Evolutionary conservation across 2,888 invertebrate genomes (phyloP), one percentile per base, ranked within the genome.

Genomic region (Hoplodrina ambigua): DNA sequence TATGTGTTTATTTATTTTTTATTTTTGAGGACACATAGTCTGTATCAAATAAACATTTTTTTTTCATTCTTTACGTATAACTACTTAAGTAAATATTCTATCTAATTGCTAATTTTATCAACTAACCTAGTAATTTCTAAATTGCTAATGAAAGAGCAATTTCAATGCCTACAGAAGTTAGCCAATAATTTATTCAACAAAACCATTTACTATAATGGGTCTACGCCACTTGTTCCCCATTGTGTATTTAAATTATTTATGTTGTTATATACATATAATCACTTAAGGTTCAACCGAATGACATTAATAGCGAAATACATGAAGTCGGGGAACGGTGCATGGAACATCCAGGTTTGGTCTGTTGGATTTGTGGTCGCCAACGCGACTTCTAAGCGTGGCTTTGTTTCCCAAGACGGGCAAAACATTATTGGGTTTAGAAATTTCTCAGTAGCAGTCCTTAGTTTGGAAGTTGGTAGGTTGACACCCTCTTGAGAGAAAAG

Each of bases 121-220:
- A 15, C 11, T 8, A 19, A 20, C 13, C 5, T 20, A 33, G 25
- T 37, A 11, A 52, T 55, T 33, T 1, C 30, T 44, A 64, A 11
- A 64, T 20, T 4, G 15, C 46, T 61, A 68, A 79, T 79, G 53
- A 73, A 67, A 61, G 37, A 50, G 30, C 17, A 10, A 57, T 53
- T 60, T 11, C 20, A 54, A 41, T 61, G 59, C 59, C 20, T 61
- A 25, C 44, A 65, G 52, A 74, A 33, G 75, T 50, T 20, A 55
- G 4, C 2, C 53, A 62, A 75, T 80, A 60, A 75, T 50, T 80
- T 62, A 80, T 78, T 80, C 75, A 75, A 37, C 44, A 54, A 56
- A 59, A 58, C 65, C 53, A 69, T 78, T 80, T 52, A 59, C 53
- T 55, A 53, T 80, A 80, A 78, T 75, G 81, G 69, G 37, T 19